These are phyloP conservation scores for Psittacula echo DNA, from an alignment of 2,797 vertebrate genomes.

Conservation along the genomic window DNA sequence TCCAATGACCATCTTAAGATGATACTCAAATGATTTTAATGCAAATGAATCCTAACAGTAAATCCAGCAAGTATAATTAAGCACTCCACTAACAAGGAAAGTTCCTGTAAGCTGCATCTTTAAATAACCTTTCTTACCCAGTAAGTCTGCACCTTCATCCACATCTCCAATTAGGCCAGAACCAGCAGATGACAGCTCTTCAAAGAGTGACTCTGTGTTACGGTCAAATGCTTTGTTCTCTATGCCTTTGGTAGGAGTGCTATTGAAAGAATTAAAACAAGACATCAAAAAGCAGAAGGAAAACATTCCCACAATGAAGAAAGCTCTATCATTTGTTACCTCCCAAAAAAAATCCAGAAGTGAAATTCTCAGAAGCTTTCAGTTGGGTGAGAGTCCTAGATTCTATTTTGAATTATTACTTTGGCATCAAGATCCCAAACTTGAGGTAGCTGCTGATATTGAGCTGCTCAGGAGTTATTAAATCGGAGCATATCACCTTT, in stretches of 20 bases:
- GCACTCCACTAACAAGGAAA: background rate
- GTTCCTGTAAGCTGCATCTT: background rate
- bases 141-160: conserved; percentile 95
- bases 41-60: conserved; percentile 21
- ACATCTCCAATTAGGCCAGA: conserved; percentile 94
- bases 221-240: conserved; percentile 94
- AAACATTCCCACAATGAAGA: background rate
- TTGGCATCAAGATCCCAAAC: background rate
- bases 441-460: background rate
- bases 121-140: conserved; percentile 85
- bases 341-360: background rate
- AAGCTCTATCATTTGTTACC: background rate
- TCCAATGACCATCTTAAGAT: background rate
- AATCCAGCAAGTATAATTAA: conserved; percentile 17
- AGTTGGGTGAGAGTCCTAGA: background rate
- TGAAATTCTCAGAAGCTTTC: background rate
- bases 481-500: background rate
- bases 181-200: conserved; percentile 95
- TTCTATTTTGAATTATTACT: background rate
- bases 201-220: conserved; percentile 97
- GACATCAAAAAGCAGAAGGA: background rate
- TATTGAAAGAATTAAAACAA: conserved; percentile 66
- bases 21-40: background rate
- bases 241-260: conserved; percentile 92
- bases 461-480: background rate